Conservation (phyloP, 1,140 invertebrate species). For the fruit fly (Drosophila melanogaster) region DNA sequence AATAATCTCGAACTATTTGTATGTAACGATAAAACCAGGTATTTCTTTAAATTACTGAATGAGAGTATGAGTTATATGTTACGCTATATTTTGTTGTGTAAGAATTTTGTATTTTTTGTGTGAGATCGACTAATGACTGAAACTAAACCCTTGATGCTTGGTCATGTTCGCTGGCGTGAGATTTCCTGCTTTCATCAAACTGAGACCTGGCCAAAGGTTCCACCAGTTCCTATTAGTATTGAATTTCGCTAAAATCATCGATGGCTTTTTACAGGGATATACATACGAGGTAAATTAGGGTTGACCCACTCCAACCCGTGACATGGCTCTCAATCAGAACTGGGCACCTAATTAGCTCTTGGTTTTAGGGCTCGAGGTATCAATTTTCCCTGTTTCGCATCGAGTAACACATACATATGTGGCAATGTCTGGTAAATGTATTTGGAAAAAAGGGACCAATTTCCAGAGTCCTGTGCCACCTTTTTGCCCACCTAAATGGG, state of each 20-base stretch:
- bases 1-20: neutral
- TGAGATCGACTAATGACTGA: neutral
- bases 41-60: neutral
- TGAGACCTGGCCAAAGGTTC: conserved; percentile 7
- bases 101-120: no score
- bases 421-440: conserved; percentile 29
- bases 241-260: conserved; percentile 38
- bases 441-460: conserved; percentile 38
- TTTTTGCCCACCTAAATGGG: conserved; percentile 69
- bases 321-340: conserved; percentile 29
- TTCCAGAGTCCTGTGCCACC: conserved; percentile 58
- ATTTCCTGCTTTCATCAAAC: conserved; percentile 44
- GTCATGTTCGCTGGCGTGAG: conserved; percentile 56
- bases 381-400: conserved; percentile 70
- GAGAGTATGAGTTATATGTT: no score
- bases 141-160: conserved; percentile 24
- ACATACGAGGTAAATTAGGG: conserved; percentile 42
- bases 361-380: conserved; percentile 68
- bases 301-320: neutral
- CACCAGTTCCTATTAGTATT: conserved; percentile 55
- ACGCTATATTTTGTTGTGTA: no score
- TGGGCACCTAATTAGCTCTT: conserved; percentile 67
- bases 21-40: no score
- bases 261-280: conserved; percentile 18
- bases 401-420: conserved; percentile 63